Conservation (phyloP, 2,888 invertebrate species). For the Acanthoscelides obtectus region DNA sequence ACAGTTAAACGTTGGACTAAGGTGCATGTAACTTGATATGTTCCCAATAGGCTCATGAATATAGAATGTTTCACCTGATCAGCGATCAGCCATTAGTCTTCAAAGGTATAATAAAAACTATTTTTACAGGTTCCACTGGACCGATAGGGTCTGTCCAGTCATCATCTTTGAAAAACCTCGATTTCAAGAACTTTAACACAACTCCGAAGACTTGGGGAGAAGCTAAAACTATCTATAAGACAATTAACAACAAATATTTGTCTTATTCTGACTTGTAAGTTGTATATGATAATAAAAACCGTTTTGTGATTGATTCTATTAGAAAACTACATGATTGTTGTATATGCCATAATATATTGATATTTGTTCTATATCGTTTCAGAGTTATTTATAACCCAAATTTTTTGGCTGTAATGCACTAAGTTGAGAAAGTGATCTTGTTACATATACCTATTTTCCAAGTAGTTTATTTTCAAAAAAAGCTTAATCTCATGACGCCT, state of each 20-base stretch:
- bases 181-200: conserved; percentile 60
- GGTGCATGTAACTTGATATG: too few species aligned
- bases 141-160: conserved; percentile 10
- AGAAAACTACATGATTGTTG: neutral
- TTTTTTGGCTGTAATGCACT: too few species aligned
- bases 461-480: too few species aligned
- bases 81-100: too few species aligned
- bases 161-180: conserved; percentile 31
- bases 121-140: neutral
- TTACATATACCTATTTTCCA: too few species aligned
- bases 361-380: neutral
- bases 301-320: neutral
- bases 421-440: too few species aligned
- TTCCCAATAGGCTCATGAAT: too few species aligned
- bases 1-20: too few species aligned
- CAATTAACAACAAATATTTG: conserved; percentile 53
- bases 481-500: too few species aligned
- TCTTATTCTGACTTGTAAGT: conserved; percentile 33
- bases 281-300: neutral
- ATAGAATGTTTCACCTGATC: too few species aligned
- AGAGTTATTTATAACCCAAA: neutral
- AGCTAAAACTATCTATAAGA: conserved; percentile 62
- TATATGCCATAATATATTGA: neutral
- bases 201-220: conserved; percentile 80
- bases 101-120: too few species aligned